Evolutionary conservation across 2,888 invertebrate species (phyloP).

Genomic region (Tinea trinotella): DNA sequence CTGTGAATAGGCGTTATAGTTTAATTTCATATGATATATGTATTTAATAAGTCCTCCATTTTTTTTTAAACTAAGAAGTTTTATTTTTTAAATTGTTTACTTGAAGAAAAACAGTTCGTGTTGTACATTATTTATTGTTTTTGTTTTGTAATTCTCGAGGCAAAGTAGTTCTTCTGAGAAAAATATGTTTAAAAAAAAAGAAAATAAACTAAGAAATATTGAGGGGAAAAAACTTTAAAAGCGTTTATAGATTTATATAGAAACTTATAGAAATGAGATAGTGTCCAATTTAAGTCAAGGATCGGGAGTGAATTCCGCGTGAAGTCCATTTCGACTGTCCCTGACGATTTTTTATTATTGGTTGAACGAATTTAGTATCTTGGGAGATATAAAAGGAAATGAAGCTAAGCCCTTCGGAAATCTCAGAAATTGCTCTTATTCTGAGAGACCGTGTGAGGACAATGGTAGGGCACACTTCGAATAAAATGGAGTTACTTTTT

Average conservation of each 20-base stretch:
- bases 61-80: no score
- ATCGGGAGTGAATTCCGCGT: slow-evolving; percentile 28
- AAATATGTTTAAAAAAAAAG: no score
- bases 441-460: slow-evolving; percentile 25
- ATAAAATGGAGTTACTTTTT: slow-evolving; percentile 56
- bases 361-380: slow-evolving; percentile 69
- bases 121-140: no score
- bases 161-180: no score
- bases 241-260: not conserved
- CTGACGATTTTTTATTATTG: slow-evolving; percentile 67
- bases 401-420: slow-evolving; percentile 71
- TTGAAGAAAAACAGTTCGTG: no score
- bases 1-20: no score
- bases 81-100: no score
- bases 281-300: slow-evolving; percentile 2
- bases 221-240: not conserved
- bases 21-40: no score
- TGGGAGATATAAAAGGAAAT: slow-evolving; percentile 72
- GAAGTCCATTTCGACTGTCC: slow-evolving; percentile 57
- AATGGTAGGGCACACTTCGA: slow-evolving; percentile 52
- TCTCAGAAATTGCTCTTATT: slow-evolving; percentile 68
- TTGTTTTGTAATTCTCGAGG: no score
- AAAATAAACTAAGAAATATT: no score
- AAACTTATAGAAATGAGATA: slow-evolving; percentile 10
- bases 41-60: no score